Evolutionary conservation across 2,888 invertebrate species (phyloP), one percentile per base, ranked within the genome.

Genomic region (Tinea trinotella): DNA sequence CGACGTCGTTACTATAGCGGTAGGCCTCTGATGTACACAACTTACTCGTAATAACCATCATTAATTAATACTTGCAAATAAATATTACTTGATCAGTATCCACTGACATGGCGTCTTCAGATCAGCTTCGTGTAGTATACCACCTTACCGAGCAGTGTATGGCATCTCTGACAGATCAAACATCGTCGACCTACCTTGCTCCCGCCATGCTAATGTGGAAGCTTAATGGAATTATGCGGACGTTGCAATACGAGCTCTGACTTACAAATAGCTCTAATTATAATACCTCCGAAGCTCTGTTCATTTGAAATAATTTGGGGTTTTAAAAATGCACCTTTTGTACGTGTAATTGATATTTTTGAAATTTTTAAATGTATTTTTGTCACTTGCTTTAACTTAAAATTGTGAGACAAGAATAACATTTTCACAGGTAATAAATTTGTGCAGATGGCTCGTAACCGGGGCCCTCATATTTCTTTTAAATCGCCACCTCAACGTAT

Each of bases 151-250:
- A 24, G 22, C 30, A 7, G 66, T 64, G 65, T 60, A 64, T 19
- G 61, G 64, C 18, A 60, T 60, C 61, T 60, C 58, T 61, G 67
- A 61, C 67, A 71, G 73, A 76, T 76, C 74, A 77, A 77, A 76
- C 68, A 71, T 66, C 70, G 64, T 59, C 65, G 67, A 68, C 68
- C 71, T 50, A 24, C 50, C 50, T 18, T 71, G 72, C 73, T 75
- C 74, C 67, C 71, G 61, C 65, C 62, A 76, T 74, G 76, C 68
- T 76, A 76, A 77, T 79, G 74, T 72, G 64, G 61, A 62, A 72
- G 74, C 76, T 78, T 77, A 78, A 80, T 79, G 72, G 70, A 75
- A 77, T 76, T 74, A 78, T 67, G 64, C 64, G 67, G 68, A 63
- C 62, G 64, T 64, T 61, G 62, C 62, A 60, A 63, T 60, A 60